Conservation (phyloP, 2,797 vertebrate genomes). For the Sebastes cheni region DNA sequence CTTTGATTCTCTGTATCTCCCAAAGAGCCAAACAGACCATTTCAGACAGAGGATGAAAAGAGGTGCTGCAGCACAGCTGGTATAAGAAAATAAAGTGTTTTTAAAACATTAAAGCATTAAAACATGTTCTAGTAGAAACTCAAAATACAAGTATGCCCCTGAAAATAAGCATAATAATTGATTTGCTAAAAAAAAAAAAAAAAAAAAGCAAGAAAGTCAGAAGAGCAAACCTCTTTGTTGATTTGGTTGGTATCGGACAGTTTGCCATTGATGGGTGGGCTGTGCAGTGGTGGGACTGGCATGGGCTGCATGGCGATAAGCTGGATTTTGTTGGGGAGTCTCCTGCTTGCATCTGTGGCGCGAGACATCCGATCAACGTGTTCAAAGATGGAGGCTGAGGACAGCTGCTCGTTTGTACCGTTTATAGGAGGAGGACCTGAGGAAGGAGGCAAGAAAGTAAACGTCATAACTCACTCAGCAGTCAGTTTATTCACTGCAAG, state of each 20-base stretch:
- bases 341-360: conserved; percentile 85
- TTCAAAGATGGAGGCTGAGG: conserved; percentile 95
- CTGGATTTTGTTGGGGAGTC: conserved; percentile 93
- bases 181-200: not conserved
- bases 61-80: too few species aligned
- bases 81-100: too few species aligned
- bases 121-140: too few species aligned
- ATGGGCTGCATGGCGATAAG: conserved; percentile 99
- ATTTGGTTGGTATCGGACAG: conserved; percentile 89
- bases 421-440: conserved; percentile 87
- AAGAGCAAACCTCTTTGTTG: conserved; percentile 90
- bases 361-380: conserved; percentile 94
- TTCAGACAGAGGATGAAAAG: too few species aligned
- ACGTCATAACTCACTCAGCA: not conserved
- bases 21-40: not conserved
- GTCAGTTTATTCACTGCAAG: not conserved
- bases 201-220: not conserved
- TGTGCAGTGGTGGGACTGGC: conserved; percentile 85
- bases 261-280: conserved; percentile 80
- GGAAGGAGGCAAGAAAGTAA: not conserved
- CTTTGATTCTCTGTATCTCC: not conserved
- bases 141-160: too few species aligned
- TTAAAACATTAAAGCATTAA: too few species aligned
- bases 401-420: conserved; percentile 85
- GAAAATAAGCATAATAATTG: too few species aligned